These are phyloP conservation scores for Dysmachus trigonus DNA, from an alignment of 2,888 invertebrate genomes.

Conservation along the genomic window DNA sequence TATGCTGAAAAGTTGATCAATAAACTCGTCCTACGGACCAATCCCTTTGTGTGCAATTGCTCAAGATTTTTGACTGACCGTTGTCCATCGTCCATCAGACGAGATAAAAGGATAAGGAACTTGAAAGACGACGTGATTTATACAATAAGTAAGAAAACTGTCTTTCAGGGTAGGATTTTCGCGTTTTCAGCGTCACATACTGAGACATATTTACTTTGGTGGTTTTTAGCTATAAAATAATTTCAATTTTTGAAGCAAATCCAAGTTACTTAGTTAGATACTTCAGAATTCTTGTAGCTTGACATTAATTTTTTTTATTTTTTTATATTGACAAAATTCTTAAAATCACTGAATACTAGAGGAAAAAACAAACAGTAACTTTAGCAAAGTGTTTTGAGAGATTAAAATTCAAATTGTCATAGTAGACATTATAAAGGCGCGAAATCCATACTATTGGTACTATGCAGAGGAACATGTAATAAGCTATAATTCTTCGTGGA, in stretches of 20 bases:
- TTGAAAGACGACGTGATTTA: not conserved
- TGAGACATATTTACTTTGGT: not conserved
- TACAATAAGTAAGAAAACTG: not conserved
- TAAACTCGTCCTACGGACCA: conserved; percentile 54
- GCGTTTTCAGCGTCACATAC: not conserved
- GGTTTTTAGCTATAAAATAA: not conserved
- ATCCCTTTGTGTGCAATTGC: not conserved
- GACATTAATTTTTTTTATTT: too few relatives aligned
- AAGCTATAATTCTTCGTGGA: too few relatives aligned
- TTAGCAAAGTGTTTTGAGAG: too few relatives aligned
- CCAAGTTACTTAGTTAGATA: not conserved
- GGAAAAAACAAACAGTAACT: too few relatives aligned
- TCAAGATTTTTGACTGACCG: conserved; percentile 9
- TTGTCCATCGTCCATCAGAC: not conserved
- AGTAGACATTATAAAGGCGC: too few relatives aligned
- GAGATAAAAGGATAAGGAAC: not conserved
- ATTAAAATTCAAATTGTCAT: too few relatives aligned
- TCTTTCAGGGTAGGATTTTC: not conserved
- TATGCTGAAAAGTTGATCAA: conserved; percentile 62
- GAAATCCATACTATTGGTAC: too few relatives aligned
- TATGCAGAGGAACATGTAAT: too few relatives aligned
- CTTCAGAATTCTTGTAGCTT: too few relatives aligned
- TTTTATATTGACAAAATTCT: too few relatives aligned
- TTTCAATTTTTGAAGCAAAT: not conserved
- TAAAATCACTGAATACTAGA: too few relatives aligned